These are phyloP conservation scores for Gephyroberyx darwinii DNA, from an alignment of 2,797 vertebrate genomes.

Conservation along the genomic window DNA sequence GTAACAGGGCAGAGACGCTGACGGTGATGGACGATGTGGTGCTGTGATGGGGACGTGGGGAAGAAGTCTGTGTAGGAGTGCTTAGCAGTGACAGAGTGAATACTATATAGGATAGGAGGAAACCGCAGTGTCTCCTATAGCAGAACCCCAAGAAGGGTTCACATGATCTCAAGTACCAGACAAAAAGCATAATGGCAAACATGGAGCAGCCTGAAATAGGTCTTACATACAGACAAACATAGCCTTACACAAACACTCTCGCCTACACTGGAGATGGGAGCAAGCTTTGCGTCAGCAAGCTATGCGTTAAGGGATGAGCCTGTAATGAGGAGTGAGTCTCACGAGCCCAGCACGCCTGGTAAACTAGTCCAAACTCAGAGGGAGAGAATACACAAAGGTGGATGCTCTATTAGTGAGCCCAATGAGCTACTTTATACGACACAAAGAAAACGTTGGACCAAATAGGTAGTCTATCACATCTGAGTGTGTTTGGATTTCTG, in stretches of 20 bases:
- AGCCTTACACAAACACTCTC: slow-evolving; percentile 49
- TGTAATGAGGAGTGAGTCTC: slow-evolving; percentile 69
- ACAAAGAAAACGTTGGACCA: background rate
- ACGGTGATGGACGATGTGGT: slow-evolving; percentile 68
- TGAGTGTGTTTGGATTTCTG: background rate
- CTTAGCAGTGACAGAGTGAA: slow-evolving; percentile 48
- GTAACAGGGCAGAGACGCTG: slow-evolving; percentile 65
- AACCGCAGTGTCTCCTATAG: slow-evolving; percentile 35
- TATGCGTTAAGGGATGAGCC: slow-evolving; percentile 70
- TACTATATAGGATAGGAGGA: slow-evolving; percentile 17
- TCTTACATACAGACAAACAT: slow-evolving; percentile 9
- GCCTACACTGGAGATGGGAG: slow-evolving; percentile 46
- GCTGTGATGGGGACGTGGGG: slow-evolving; percentile 45
- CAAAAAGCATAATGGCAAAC: slow-evolving; percentile 35
- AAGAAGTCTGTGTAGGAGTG: slow-evolving; percentile 33
- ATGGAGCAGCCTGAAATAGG: slow-evolving; percentile 30
- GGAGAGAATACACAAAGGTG: slow-evolving; percentile 35
- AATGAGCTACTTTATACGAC: slow-evolving; percentile 24
- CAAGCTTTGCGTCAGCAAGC: slow-evolving; percentile 62
- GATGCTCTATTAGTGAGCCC: slow-evolving; percentile 47
- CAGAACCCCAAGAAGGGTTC: slow-evolving; percentile 17
- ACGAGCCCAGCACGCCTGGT: slow-evolving; percentile 53
- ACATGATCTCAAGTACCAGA: slow-evolving; percentile 10
- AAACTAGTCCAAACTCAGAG: slow-evolving; percentile 52
- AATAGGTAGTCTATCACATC: background rate